These are phyloP conservation scores for Petrophora chlorosata DNA, from an alignment of 2,888 invertebrate species.

Conservation along the genomic window DNA sequence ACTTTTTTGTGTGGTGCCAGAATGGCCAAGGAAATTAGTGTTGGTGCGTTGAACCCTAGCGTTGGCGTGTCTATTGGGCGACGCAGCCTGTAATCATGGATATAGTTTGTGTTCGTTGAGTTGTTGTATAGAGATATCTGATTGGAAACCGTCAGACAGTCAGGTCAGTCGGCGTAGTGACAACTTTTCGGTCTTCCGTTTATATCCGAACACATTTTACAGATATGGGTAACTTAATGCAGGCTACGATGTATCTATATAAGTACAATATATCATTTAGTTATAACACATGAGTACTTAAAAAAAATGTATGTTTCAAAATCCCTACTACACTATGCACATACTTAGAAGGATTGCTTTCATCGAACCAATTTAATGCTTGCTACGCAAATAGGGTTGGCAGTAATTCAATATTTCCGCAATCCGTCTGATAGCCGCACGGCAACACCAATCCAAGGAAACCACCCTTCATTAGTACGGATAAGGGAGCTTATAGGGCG, in stretches of 20 bases:
- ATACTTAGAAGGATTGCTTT: not conserved
- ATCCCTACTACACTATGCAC: too few species aligned
- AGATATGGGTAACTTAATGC: too few species aligned
- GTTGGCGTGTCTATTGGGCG: conserved; percentile 17
- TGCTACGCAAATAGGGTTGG: not conserved
- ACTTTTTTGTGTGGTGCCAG: conserved; percentile 49
- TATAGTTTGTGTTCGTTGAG: conserved; percentile 10
- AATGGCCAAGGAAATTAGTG: conserved; percentile 51
- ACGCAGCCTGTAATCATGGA: conserved; percentile 20
- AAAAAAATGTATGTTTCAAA: too few species aligned
- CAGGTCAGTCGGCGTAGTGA: not conserved
- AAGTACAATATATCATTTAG: too few species aligned
- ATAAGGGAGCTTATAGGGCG: too few species aligned
- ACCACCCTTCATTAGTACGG: too few species aligned
- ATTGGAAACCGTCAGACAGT: not conserved
- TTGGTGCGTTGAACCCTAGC: conserved; percentile 31
- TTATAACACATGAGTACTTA: not conserved
- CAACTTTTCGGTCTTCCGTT: not conserved
- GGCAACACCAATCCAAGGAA: too few species aligned
- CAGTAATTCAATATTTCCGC: conserved; percentile 18
- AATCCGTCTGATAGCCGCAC: conserved; percentile 3
- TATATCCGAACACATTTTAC: not conserved
- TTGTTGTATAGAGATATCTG: conserved; percentile 3
- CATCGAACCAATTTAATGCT: not conserved
- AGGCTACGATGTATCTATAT: too few species aligned